phyloP scores from a whole-genome alignment of 2,888 invertebrate species.

The Clistopyga incitator region DNA sequence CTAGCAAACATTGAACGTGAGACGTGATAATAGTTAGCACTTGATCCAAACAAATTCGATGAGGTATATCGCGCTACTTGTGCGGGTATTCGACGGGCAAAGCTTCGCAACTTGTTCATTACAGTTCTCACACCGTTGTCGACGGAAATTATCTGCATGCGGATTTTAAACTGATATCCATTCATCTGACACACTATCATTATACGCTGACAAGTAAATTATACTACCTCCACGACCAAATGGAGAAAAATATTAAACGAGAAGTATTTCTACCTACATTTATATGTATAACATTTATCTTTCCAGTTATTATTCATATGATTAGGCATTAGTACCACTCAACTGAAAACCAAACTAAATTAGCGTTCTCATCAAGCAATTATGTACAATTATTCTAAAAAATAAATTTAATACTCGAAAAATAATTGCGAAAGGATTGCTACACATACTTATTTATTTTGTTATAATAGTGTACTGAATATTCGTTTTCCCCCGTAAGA shows the following conservation, averaged over 20 bases:
- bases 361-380: background rate
- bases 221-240: slow-evolving; percentile 10
- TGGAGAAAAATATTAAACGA: slow-evolving; percentile 4
- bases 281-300: background rate
- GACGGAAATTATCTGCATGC: slow-evolving; percentile 33
- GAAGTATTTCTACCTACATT: background rate
- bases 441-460: background rate
- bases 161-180: slow-evolving; percentile 2
- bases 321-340: background rate
- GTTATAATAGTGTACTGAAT: background rate
- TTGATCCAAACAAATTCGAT: slow-evolving; percentile 43
- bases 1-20: slow-evolving; percentile 8
- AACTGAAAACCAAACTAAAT: background rate
- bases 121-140: slow-evolving; percentile 18
- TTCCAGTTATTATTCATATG: background rate
- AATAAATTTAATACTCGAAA: background rate
- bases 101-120: slow-evolving; percentile 13
- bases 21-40: slow-evolving; percentile 4
- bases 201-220: slow-evolving; percentile 36
- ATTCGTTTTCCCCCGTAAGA: background rate
- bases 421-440: background rate
- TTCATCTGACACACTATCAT: background rate
- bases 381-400: background rate
- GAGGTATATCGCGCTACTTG: slow-evolving; percentile 19
- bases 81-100: background rate